Base-by-base conservation (phyloP, 1,140 invertebrate species). In the Caenorhabditis latens region DNA sequence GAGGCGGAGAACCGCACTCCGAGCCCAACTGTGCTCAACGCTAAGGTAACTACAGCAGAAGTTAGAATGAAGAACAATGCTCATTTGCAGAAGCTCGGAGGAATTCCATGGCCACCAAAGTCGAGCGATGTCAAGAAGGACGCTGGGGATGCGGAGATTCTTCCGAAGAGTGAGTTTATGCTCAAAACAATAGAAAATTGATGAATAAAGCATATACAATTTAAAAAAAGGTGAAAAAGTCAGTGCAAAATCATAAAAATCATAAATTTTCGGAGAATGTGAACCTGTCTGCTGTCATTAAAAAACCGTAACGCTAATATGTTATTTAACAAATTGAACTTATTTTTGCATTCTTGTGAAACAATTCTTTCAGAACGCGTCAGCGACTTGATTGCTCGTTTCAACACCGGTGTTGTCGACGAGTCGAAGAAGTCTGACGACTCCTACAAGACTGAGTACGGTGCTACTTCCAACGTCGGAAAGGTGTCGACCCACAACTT, bases 101-200 rank as follows among this genome's bases (percentile, higher is more conserved):
- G 71, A 24, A 79, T 79, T 5, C 71, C 71, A 50, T 79, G 71
- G 71, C 71, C 71, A 48, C 71, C 71, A 79, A 79, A 79, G 71
- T 8, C 71, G 19, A 53, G 71, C 46, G 71, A 79, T n/a, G 43
- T 50, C 7, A 79, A 79, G 71, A 79, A 79, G 46, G 71, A 79
- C 46, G 71, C 19, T 24, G 71, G 71, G 2, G 71, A 79, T 4
- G 46, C 46, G 50, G 71, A 79, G 46, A 46, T 53, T 2, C 46
- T 79, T 48, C 71, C 71, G 13, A 79, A 79, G 71, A 79, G 71
- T 79, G 9, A 79, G 71, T 50, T 79, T 11, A 46, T n/a, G 24
- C n/a, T 61, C 7, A 8, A 8, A 61, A 0, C 13, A 1, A 19
- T 61, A 61, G 2, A 16, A 8, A 61, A 2, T 19, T 61, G 57